Base-by-base conservation (phyloP, 2,888 invertebrate species). In the Druceiella hillmani region DNA sequence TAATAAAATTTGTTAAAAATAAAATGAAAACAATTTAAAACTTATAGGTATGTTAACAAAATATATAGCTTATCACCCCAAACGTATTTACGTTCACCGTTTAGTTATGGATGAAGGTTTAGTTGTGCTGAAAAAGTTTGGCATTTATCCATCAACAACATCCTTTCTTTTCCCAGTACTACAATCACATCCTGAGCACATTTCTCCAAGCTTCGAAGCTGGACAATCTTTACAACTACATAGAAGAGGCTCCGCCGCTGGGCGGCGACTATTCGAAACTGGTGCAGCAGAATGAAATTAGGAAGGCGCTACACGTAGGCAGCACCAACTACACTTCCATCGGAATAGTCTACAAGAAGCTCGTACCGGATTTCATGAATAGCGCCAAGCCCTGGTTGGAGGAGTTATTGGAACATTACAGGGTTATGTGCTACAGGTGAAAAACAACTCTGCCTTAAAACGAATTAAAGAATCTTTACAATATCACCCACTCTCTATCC, bases 381-480 rank as follows among this genome's bases (percentile, higher is more conserved):
- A 76, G 76, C 14, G 75, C 77, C 2, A 79, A 76, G 51, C 58
- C 59, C 41, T 73, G 73, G 72, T 58, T 75, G 0, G 72, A 74
- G 45, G 71, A 71, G 39, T 52, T 78, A 3, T 49, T 78, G 9
- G 72, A 77, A 43, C 66, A 73, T 46, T 75, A 74, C 44, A 59
- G 50, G 51, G 76, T 79, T 26, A 63, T 80, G 68, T 61, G 79
- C 33, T 80, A 79, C 58, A 79, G 73, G 64, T 81, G 66, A 52
- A 67, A n/a, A n/a, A n/a, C n/a, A n/a, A n/a, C n/a, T n/a, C n/a
- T n/a, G n/a, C n/a, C n/a, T n/a, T n/a, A n/a, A n/a, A n/a, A n/a
- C n/a, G n/a, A n/a, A n/a, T n/a, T n/a, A n/a, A n/a, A n/a, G n/a
- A n/a, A n/a, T n/a, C n/a, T n/a, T n/a, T n/a, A n/a, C n/a, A n/a